Conservation (phyloP, 2,113 vertebrate species). For the Lasiurus cinereus region DNA sequence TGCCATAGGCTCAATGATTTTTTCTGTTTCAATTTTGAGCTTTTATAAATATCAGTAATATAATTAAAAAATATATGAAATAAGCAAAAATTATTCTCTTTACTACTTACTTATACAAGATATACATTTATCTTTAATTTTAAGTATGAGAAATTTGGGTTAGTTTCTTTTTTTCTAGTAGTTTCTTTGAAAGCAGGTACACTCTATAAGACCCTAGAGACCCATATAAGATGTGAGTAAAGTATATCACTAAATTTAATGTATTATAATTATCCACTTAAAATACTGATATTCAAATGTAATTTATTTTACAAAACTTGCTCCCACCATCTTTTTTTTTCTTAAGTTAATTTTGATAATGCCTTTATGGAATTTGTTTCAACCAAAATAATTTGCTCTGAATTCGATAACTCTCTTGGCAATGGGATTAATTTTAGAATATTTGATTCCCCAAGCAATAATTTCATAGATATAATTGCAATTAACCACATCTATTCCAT, state of each 20-base stretch:
- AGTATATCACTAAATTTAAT: neutral
- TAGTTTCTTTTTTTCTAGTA: neutral
- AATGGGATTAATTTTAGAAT: slow-evolving; percentile 51
- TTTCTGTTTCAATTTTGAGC: neutral
- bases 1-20: neutral
- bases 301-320: slow-evolving; percentile 23
- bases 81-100: neutral
- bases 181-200: neutral
- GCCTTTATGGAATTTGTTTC: neutral
- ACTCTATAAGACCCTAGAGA: neutral
- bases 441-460: slow-evolving; percentile 24
- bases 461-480: slow-evolving; percentile 61
- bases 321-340: neutral
- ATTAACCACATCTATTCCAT: neutral
- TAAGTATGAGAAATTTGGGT: neutral
- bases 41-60: neutral
- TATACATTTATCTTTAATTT: neutral
- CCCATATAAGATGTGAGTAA: neutral
- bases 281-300: slow-evolving; percentile 12
- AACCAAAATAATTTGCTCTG: slow-evolving; percentile 38
- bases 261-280: neutral
- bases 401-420: slow-evolving; percentile 10
- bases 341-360: slow-evolving; percentile 36
- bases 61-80: neutral
- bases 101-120: neutral